A percentile compares a stretch with the other conserved stretches of the same genome.
Conservation (phyloP, 2,888 invertebrate species). For the Hymenopus coronatus region DNA sequence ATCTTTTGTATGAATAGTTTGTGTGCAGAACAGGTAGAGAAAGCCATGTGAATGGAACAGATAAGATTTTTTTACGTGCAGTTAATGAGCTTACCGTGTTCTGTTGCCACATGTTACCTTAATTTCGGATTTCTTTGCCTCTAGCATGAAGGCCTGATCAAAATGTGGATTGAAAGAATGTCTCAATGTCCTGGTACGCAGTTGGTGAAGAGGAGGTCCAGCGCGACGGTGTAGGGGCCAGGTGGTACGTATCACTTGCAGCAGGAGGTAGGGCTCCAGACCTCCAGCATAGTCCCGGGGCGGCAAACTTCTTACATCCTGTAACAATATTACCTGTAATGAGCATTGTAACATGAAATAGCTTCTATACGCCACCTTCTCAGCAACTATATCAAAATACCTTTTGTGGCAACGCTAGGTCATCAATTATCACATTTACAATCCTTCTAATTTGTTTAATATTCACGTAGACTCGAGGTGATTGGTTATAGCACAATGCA, state of each 20-base stretch:
- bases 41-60: too few species aligned
- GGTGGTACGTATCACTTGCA: constrained; percentile 44
- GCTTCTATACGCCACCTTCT: too few species aligned
- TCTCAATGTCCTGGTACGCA: constrained; percentile 46
- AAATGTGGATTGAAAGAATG: constrained; percentile 48
- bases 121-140: constrained; percentile 44
- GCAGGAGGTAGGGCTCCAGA: constrained; percentile 45
- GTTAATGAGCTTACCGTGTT: too few species aligned
- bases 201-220: constrained; percentile 45
- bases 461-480: too few species aligned
- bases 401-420: too few species aligned
- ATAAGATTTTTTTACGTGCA: too few species aligned
- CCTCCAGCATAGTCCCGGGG: constrained; percentile 50
- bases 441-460: too few species aligned
- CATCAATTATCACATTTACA: too few species aligned
- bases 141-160: constrained; percentile 48
- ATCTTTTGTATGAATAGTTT: too few species aligned
- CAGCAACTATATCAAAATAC: too few species aligned
- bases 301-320: constrained; percentile 50
- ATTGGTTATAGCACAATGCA: too few species aligned
- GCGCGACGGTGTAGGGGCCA: constrained; percentile 43
- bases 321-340: constrained; percentile 24
- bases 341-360: not conserved
- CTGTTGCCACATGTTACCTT: constrained; percentile 40
- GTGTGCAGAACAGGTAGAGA: too few species aligned